Percentiles rank a stretch among this genome's conserved stretches.
Conservation (phyloP, 2,888 invertebrate genomes). For the Epirrhoe tristata region DNA sequence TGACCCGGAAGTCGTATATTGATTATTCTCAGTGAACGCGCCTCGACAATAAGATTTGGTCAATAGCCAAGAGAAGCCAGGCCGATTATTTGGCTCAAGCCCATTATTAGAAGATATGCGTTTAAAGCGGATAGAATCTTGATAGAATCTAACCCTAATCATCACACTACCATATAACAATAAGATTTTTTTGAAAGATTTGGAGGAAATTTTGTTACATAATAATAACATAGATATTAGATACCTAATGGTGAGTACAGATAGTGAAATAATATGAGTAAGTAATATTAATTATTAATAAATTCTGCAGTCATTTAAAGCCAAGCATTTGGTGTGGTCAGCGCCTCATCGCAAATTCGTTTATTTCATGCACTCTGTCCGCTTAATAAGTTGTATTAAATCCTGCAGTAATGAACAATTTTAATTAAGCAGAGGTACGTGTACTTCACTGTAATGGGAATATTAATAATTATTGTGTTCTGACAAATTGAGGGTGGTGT, state of each 20-base stretch:
- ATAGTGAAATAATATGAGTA: too few relatives aligned
- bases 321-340: slow-evolving; percentile 1
- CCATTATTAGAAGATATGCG: slow-evolving; percentile 19
- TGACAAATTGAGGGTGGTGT: background rate
- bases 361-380: slow-evolving; percentile 23
- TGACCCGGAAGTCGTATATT: slow-evolving; percentile 15
- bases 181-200: too few relatives aligned
- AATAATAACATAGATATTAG: too few relatives aligned
- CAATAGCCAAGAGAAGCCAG: slow-evolving; percentile 19
- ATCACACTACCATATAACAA: background rate
- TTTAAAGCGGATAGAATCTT: slow-evolving; percentile 7
- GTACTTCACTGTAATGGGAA: slow-evolving; percentile 4
- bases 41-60: slow-evolving; percentile 22
- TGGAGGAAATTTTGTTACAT: too few relatives aligned
- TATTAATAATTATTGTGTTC: background rate
- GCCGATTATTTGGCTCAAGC: slow-evolving; percentile 21
- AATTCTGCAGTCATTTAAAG: background rate
- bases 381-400: slow-evolving; percentile 26
- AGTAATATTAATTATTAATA: background rate
- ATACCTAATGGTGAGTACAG: too few relatives aligned
- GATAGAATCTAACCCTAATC: background rate
- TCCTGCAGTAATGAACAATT: slow-evolving; percentile 21
- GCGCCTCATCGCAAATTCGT: slow-evolving; percentile 16
- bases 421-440: slow-evolving; percentile 22
- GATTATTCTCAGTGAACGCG: slow-evolving; percentile 22